Conservation (phyloP, 2,113 vertebrate genomes). For the Gymnorhina tibicen region DNA sequence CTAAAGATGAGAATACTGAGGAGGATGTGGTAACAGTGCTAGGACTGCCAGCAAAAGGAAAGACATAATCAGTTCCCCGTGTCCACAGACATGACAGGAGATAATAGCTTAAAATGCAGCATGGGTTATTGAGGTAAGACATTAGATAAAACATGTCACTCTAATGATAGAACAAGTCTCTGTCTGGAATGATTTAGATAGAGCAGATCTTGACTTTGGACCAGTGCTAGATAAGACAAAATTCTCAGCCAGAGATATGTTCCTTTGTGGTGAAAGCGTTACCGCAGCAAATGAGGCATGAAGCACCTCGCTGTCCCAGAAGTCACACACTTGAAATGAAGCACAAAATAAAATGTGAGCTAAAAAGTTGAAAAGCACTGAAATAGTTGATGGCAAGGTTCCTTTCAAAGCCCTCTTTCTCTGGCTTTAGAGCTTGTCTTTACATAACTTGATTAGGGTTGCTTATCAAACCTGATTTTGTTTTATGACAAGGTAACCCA, state of each 20-base stretch:
- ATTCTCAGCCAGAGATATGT: conserved; percentile 13
- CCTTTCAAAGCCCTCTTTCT: neutral
- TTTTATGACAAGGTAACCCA: neutral
- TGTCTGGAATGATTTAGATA: conserved; percentile 8
- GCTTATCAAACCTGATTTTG: neutral
- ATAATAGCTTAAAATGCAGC: neutral
- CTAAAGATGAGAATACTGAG: neutral
- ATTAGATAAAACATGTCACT: conserved; percentile 10
- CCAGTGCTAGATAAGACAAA: neutral
- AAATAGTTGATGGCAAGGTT: neutral
- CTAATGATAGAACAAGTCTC: conserved; percentile 11
- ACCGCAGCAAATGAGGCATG: neutral
- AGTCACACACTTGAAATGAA: conserved; percentile 19
- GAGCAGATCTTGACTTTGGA: neutral
- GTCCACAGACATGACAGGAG: neutral
- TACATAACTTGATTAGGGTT: neutral
- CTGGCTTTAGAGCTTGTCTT: neutral
- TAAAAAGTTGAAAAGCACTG: neutral
- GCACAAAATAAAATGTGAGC: conserved; percentile 8
- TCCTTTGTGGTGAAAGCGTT: neutral
- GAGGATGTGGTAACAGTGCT: neutral
- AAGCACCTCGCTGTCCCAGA: conserved; percentile 28
- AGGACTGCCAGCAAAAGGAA: neutral
- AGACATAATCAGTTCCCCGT: neutral
- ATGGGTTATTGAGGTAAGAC: neutral